Evolutionary conservation across 2,888 invertebrate species (phyloP).

Genomic region (Thereva nobilitata): DNA sequence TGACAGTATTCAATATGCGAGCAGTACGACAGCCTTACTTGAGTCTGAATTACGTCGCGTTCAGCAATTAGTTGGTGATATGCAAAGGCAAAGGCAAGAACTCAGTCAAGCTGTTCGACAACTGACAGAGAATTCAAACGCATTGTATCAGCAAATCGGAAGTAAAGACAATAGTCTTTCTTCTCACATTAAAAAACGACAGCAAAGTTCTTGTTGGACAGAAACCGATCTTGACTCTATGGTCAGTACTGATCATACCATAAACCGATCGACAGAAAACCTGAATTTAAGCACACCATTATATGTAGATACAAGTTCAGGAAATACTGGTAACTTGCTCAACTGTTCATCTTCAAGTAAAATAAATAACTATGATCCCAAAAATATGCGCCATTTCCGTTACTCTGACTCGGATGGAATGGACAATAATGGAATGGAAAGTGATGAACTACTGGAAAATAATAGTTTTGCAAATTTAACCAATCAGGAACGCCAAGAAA

Average conservation of each 20-base stretch:
- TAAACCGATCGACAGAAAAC: slow-evolving; percentile 55
- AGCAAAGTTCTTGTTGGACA: slow-evolving; percentile 73
- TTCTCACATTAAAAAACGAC: slow-evolving; percentile 61
- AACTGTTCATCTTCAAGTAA: slow-evolving; percentile 49
- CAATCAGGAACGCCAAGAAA: slow-evolving; percentile 82
- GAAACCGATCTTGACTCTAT: slow-evolving; percentile 90
- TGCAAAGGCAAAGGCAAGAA: slow-evolving; percentile 83
- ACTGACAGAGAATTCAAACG: slow-evolving; percentile 79
- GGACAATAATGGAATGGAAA: slow-evolving; percentile 56
- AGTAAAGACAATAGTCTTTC: slow-evolving; percentile 53
- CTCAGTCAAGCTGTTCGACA: slow-evolving; percentile 84
- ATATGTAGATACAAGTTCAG: slow-evolving; percentile 68
- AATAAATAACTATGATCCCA: slow-evolving; percentile 49
- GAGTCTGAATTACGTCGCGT: slow-evolving; percentile 83
- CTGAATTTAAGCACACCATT: slow-evolving; percentile 62
- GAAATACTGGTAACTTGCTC: slow-evolving; percentile 44
- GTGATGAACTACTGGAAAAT: slow-evolving; percentile 55
- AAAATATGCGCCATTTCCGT: slow-evolving; percentile 42
- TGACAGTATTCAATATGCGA: slow-evolving; percentile 59
- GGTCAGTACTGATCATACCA: slow-evolving; percentile 72
- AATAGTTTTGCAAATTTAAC: slow-evolving; percentile 63
- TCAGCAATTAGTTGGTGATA: slow-evolving; percentile 80
- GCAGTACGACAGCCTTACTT: slow-evolving; percentile 68
- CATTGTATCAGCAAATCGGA: slow-evolving; percentile 66
- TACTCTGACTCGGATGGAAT: slow-evolving; percentile 51